Percentiles rank a stretch among this genome's conserved stretches.
Evolutionary conservation across 2,888 invertebrate species (phyloP).

Genomic region (Melangyna quadrimaculata): DNA sequence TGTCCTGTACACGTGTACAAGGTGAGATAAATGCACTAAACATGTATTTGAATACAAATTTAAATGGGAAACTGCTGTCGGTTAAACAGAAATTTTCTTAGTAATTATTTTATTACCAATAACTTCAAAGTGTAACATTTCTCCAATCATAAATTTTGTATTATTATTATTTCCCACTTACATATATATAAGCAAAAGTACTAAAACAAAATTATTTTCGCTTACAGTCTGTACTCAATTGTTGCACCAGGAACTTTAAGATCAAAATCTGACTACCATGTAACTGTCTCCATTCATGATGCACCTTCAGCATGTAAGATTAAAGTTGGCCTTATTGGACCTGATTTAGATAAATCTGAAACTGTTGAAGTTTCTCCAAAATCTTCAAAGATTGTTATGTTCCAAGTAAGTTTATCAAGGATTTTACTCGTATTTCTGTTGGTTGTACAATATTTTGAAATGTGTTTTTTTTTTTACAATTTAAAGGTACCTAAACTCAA

Average conservation of each 20-base stretch:
- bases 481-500: slow-evolving; percentile 73
- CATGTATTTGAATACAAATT: too few relatives aligned
- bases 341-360: slow-evolving; percentile 86
- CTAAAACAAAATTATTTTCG: background rate
- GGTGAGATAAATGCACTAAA: too few relatives aligned
- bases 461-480: background rate
- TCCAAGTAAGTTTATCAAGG: slow-evolving; percentile 83
- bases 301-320: slow-evolving; percentile 80
- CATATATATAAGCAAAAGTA: too few relatives aligned
- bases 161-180: too few relatives aligned
- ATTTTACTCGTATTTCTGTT: background rate
- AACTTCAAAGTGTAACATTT: too few relatives aligned
- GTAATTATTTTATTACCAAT: too few relatives aligned
- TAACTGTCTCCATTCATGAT: slow-evolving; percentile 85
- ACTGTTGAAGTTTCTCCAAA: slow-evolving; percentile 87
- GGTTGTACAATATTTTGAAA: background rate
- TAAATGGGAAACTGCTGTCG: too few relatives aligned
- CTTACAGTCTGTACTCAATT: slow-evolving; percentile 85
- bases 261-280: slow-evolving; percentile 91
- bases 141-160: too few relatives aligned
- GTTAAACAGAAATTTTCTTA: too few relatives aligned
- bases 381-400: slow-evolving; percentile 86
- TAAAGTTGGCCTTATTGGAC: slow-evolving; percentile 88
- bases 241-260: slow-evolving; percentile 90
- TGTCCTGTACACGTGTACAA: too few relatives aligned